Evolutionary conservation across 2,113 vertebrate species (phyloP).

Genomic region (Arizona elegans): DNA sequence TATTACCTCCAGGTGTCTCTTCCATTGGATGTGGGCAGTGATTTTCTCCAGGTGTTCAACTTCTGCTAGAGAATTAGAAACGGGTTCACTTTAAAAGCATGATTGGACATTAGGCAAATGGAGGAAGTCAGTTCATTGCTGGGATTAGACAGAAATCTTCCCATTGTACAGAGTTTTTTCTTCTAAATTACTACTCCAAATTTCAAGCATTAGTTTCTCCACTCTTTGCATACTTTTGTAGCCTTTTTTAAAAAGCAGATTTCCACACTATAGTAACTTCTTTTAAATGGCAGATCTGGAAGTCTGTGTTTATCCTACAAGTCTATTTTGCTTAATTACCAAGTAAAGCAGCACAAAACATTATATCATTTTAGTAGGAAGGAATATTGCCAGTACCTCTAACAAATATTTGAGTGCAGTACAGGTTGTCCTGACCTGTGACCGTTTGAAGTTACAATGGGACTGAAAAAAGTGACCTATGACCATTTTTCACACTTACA

Average conservation of each 20-base stretch:
- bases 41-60: not conserved
- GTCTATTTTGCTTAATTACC: not conserved
- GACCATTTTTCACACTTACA: too few relatives aligned
- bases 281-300: not conserved
- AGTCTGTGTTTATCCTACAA: not conserved
- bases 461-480: too few relatives aligned
- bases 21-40: constrained; percentile 11
- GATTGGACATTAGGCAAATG: not conserved
- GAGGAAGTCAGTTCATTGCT: not conserved
- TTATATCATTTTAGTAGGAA: not conserved
- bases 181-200: not conserved
- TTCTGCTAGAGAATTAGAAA: not conserved
- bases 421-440: not conserved
- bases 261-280: not conserved
- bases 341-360: not conserved
- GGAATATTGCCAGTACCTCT: not conserved
- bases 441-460: too few relatives aligned
- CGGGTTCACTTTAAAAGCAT: not conserved
- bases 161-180: not conserved
- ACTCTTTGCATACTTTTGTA: not conserved
- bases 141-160: not conserved
- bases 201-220: not conserved
- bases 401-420: not conserved
- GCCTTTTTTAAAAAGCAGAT: not conserved
- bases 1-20: constrained; percentile 36